Percentiles rank a stretch among this genome's conserved stretches.
These are phyloP conservation scores for Papilio elwesi DNA, from an alignment of 2,888 invertebrate species.

Conservation along the genomic window DNA sequence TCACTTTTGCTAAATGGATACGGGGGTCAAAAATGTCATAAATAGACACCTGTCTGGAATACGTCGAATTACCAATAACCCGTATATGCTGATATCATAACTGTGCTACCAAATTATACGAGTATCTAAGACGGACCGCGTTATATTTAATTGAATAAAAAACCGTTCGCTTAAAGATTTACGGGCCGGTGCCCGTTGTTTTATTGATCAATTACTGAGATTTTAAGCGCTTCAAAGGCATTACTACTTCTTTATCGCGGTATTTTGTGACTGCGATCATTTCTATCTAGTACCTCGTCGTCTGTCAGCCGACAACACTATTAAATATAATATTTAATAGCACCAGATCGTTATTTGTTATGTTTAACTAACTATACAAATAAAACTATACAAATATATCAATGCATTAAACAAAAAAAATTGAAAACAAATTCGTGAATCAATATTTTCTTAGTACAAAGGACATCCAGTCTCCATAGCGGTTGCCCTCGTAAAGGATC, in stretches of 20 bases:
- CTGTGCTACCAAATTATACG: neutral
- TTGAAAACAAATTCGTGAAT: too few relatives aligned
- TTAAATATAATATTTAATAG: neutral
- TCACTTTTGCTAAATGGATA: too few relatives aligned
- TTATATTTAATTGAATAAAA: neutral
- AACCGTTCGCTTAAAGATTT: constrained; percentile 10
- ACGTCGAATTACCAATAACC: too few relatives aligned
- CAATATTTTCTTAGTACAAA: too few relatives aligned
- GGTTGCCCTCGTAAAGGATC: too few relatives aligned
- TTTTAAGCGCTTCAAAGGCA: neutral
- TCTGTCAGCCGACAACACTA: neutral
- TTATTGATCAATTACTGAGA: neutral
- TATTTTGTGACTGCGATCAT: neutral
- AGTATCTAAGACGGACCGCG: neutral
- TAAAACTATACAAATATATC: too few relatives aligned
- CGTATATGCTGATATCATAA: neutral
- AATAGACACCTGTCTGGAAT: too few relatives aligned
- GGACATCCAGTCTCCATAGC: too few relatives aligned
- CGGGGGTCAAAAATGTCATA: too few relatives aligned
- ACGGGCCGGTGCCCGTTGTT: neutral
- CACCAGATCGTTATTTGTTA: too few relatives aligned
- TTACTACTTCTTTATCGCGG: neutral
- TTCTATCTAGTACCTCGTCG: neutral
- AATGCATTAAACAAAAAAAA: too few relatives aligned
- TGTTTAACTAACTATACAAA: too few relatives aligned